Evolutionary conservation across 2,888 invertebrate genomes (phyloP).

Genomic region (Cantharis rufa): DNA sequence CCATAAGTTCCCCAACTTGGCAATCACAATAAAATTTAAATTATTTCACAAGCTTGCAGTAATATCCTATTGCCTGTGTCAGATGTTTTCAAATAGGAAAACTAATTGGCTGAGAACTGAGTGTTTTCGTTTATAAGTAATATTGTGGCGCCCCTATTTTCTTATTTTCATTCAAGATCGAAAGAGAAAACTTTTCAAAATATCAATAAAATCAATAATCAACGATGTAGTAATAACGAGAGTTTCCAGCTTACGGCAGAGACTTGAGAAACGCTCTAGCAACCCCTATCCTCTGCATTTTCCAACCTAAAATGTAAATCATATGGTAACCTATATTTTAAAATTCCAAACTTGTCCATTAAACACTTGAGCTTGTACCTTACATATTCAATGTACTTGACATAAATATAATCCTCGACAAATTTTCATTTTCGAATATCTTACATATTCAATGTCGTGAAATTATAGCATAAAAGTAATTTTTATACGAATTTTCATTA

Average conservation of each 20-base stretch:
- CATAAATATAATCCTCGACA: not conserved
- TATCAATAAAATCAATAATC: not conserved
- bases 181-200: not conserved
- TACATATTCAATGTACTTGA: not conserved
- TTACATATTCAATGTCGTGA: not conserved
- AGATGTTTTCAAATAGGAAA: no score
- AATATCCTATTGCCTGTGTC: no score
- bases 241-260: not conserved
- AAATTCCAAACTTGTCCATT: slow-evolving; percentile 14
- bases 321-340: slow-evolving; percentile 17
- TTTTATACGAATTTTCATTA: not conserved
- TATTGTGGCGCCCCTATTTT: no score
- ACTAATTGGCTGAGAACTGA: no score
- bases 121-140: no score
- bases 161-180: not conserved
- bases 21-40: no score
- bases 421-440: not conserved
- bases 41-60: no score
- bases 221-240: not conserved
- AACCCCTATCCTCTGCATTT: not conserved
- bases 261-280: not conserved
- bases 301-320: slow-evolving; percentile 2
- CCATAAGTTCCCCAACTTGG: no score
- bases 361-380: slow-evolving; percentile 1
- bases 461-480: no score